Evolutionary conservation across 2,797 vertebrate species (phyloP).

Genomic region (Masticophis lateralis): DNA sequence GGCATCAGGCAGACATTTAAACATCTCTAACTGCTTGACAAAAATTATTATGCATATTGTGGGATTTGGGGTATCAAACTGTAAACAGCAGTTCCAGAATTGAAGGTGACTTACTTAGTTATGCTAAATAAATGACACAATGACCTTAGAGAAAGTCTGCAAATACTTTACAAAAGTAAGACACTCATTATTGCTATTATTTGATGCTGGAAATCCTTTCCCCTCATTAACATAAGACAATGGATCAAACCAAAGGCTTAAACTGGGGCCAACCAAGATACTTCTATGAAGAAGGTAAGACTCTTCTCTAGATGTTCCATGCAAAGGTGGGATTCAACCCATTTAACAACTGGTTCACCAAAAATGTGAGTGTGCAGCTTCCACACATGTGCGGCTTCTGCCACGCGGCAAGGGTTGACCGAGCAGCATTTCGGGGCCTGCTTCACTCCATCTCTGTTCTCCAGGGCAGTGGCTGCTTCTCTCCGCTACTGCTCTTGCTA

Average conservation of each 20-base stretch:
- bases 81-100: neutral
- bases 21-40: conserved; percentile 16
- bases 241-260: neutral
- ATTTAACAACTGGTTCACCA: too few relatives aligned
- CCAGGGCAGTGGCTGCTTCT: too few relatives aligned
- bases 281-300: neutral
- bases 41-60: neutral
- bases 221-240: neutral
- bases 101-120: neutral
- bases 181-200: neutral
- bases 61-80: neutral
- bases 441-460: too few relatives aligned
- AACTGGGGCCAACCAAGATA: neutral
- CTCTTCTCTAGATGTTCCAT: neutral
- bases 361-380: too few relatives aligned
- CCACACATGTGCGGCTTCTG: too few relatives aligned
- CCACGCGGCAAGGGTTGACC: too few relatives aligned
- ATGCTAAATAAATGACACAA: neutral
- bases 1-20: conserved; percentile 1
- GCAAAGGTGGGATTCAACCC: too few relatives aligned
- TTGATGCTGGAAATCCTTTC: neutral
- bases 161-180: neutral
- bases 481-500: too few relatives aligned
- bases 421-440: too few relatives aligned
- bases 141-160: neutral